Conservation (phyloP, 1,140 invertebrate genomes). For the Callitettix versicolor region DNA sequence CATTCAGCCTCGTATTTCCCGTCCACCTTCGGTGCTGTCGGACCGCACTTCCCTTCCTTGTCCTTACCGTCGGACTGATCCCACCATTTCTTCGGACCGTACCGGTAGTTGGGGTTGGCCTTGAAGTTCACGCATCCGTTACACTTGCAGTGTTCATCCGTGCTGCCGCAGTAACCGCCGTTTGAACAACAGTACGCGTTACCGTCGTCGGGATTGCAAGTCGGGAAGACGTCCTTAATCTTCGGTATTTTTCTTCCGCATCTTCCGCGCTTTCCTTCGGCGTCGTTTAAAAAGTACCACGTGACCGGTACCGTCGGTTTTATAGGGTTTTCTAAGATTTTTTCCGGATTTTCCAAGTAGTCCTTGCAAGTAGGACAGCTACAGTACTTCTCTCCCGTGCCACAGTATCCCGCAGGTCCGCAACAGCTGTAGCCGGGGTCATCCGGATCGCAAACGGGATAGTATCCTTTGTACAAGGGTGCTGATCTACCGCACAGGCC, state of each 20-base stretch:
- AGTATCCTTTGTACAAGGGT: constrained; percentile 23
- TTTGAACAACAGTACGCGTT: constrained; percentile 20
- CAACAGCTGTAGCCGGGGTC: constrained; percentile 23
- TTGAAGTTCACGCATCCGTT: constrained; percentile 19
- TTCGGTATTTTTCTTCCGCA: constrained; percentile 17
- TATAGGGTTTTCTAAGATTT: constrained; percentile 17
- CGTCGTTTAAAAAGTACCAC: constrained; percentile 19
- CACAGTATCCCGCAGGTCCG: constrained; percentile 20
- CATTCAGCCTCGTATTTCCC: constrained; percentile 11
- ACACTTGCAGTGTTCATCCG: constrained; percentile 15
- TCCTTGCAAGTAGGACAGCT: constrained; percentile 18
- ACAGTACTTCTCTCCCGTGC: constrained; percentile 19
- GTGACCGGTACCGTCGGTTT: constrained; percentile 18
- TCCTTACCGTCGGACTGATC: not conserved
- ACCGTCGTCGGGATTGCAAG: constrained; percentile 21
- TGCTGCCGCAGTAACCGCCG: constrained; percentile 19
- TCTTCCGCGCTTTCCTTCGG: constrained; percentile 15
- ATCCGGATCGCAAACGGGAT: constrained; percentile 22
- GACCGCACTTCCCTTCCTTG: constrained; percentile 15
- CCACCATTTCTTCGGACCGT: constrained; percentile 12
- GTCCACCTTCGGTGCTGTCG: constrained; percentile 13
- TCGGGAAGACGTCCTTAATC: constrained; percentile 18
- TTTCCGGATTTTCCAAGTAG: constrained; percentile 18
- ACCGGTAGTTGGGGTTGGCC: constrained; percentile 8
- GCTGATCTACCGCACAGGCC: constrained; percentile 20